These are phyloP conservation scores for Meloidogyne exigua DNA, from an alignment of 1,140 invertebrate genomes.

Conservation along the genomic window DNA sequence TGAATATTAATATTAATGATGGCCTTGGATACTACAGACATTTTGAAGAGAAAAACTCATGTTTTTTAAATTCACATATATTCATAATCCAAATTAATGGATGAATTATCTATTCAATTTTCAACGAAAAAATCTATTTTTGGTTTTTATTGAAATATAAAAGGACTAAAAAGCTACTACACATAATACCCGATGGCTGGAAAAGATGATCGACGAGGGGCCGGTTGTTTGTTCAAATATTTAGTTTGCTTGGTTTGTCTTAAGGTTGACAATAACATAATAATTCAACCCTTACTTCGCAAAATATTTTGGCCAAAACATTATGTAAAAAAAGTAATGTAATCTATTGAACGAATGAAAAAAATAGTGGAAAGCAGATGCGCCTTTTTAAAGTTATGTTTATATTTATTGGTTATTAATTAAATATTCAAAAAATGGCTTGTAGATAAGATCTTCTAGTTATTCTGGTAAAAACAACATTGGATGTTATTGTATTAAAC, in stretches of 20 bases:
- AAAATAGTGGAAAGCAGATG: background rate
- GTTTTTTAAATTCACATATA: too few relatives aligned
- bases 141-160: too few relatives aligned
- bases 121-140: too few relatives aligned
- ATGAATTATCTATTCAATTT: too few relatives aligned
- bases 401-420: background rate
- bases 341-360: background rate
- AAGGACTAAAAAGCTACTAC: too few relatives aligned
- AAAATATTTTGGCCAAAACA: background rate
- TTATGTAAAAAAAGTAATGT: background rate
- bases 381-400: background rate
- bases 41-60: too few relatives aligned
- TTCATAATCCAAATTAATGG: too few relatives aligned
- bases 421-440: background rate
- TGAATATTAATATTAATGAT: background rate
- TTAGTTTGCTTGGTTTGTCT: background rate
- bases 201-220: background rate
- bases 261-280: background rate
- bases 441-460: background rate
- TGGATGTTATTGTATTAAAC: too few relatives aligned
- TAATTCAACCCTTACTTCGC: background rate
- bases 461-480: too few relatives aligned
- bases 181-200: too few relatives aligned
- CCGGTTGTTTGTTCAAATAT: background rate
- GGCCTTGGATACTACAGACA: background rate